Evolutionary conservation across 2,113 vertebrate species (phyloP).

Genomic region (Castor canadensis): DNA sequence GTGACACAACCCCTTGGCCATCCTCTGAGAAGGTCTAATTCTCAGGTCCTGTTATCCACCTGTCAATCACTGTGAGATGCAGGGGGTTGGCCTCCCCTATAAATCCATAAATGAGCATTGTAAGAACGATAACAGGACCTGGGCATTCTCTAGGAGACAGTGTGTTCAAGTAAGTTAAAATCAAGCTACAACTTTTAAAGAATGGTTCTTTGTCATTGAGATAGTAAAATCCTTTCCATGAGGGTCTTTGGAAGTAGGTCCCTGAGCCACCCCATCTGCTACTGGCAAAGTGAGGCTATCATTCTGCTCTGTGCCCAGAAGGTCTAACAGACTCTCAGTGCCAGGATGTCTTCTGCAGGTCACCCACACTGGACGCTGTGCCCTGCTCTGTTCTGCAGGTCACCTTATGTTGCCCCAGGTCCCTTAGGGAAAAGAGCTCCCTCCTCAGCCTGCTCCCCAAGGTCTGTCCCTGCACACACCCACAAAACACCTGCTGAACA

Average conservation of each 20-base stretch:
- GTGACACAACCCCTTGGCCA: too few species aligned
- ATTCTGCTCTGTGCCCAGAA: too few species aligned
- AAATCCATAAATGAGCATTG: not conserved
- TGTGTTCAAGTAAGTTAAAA: not conserved
- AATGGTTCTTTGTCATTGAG: not conserved
- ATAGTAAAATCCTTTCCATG: not conserved
- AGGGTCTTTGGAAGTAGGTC: not conserved
- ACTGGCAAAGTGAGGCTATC: fast-evolving
- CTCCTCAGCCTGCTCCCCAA: not conserved
- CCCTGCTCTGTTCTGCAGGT: not conserved
- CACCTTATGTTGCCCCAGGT: not conserved
- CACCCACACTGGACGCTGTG: not conserved
- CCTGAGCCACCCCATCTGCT: too few species aligned
- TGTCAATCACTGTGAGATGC: not conserved
- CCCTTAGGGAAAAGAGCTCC: not conserved
- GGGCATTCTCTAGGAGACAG: not conserved
- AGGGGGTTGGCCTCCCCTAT: too few species aligned
- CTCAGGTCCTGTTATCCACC: not conserved
- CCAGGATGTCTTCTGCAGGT: not conserved
- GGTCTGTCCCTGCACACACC: not conserved
- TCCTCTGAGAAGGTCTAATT: not conserved
- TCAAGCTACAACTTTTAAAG: not conserved
- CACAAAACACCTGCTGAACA: not conserved
- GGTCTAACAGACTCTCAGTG: not conserved
- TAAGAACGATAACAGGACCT: not conserved